These are phyloP conservation scores for Romanogobio albipinnatus DNA, from an alignment of 2,113 vertebrate species.

Conservation along the genomic window DNA sequence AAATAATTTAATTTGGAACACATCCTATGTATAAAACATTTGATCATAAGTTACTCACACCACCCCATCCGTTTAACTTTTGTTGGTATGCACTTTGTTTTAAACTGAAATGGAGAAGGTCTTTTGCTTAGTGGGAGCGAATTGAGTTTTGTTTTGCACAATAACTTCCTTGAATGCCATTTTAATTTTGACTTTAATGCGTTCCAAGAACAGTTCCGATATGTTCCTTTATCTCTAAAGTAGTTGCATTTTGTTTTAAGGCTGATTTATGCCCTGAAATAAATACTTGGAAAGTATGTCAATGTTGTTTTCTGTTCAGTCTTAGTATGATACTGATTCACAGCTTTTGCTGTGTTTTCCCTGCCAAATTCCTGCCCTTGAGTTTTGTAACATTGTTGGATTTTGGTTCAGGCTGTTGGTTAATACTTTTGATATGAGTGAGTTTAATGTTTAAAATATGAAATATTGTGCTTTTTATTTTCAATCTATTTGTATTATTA, in stretches of 20 bases:
- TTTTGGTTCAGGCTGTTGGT: not conserved
- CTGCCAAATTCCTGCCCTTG: not conserved
- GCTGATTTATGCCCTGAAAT: not conserved
- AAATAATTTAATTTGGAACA: conserved; percentile 19
- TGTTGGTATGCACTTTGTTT: conserved; percentile 4
- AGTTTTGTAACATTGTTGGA: conserved; percentile 2
- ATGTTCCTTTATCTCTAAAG: not conserved
- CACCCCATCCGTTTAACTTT: not conserved
- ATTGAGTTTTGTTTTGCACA: conserved; percentile 73
- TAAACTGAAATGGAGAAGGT: conserved; percentile 24
- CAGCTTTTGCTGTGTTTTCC: conserved; percentile 9
- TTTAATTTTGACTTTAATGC: not conserved
- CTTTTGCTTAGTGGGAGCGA: conserved; percentile 37
- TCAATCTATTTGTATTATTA: too few species aligned
- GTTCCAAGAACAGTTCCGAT: not conserved
- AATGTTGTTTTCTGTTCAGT: not conserved
- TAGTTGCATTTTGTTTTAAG: not conserved
- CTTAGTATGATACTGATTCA: not conserved
- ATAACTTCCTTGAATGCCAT: conserved; percentile 41
- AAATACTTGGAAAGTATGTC: not conserved
- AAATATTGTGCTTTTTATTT: conserved; percentile 1
- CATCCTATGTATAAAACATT: not conserved
- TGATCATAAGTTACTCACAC: not conserved
- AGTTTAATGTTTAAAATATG: not conserved
- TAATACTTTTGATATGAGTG: conserved; percentile 7